Base-by-base conservation (phyloP, 2,888 invertebrate species). In the Mimas tiliae region DNA sequence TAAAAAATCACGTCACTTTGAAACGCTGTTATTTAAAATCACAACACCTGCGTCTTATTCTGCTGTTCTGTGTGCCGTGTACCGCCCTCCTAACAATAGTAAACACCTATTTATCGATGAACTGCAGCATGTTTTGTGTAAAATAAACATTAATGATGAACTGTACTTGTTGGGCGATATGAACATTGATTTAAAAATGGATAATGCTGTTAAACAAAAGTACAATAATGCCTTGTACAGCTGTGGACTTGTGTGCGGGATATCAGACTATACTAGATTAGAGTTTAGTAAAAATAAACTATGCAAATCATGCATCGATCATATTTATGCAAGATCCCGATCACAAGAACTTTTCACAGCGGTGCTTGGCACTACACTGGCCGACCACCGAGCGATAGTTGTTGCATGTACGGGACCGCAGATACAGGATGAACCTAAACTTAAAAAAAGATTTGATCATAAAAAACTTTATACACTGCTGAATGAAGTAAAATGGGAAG, bases 201-300 rank as follows among this genome's bases (percentile, higher is more conserved):
- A 47, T 3, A 47, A 14, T 3, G 4, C n/a, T 47, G 47, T 47
- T n/a, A 47, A n/a, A 47, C 47, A 47, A n/a, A 47, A 47, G 9
- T 47, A 47, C 3, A 47, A 47, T 47, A 47, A 47, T n/a, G n/a
- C n/a, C 2, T n/a, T 47, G 47, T 47, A 47, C n/a, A 47, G n/a
- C n/a, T 47, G n/a, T 47, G 47, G 47, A n/a, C 47, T 47, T 47
- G 47, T n/a, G n/a, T 47, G 47, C n/a, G 47, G 47, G 47, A 47
- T 47, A 14, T 47, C 47, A 1, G 47, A 47, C n/a, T 47, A 47
- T n/a, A 47, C 47, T 2, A 14, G n/a, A n/a, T n/a, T 47, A n/a
- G 47, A 47, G n/a, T 14, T 47, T 47, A n/a, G 7, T n/a, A 47
- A 47, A 1, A 47, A 47, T 47, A 14, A n/a, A n/a, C 4, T n/a